phyloP scores from a whole-genome alignment of 2,888 invertebrate genomes.

The Macrostomum cliftonense region DNA sequence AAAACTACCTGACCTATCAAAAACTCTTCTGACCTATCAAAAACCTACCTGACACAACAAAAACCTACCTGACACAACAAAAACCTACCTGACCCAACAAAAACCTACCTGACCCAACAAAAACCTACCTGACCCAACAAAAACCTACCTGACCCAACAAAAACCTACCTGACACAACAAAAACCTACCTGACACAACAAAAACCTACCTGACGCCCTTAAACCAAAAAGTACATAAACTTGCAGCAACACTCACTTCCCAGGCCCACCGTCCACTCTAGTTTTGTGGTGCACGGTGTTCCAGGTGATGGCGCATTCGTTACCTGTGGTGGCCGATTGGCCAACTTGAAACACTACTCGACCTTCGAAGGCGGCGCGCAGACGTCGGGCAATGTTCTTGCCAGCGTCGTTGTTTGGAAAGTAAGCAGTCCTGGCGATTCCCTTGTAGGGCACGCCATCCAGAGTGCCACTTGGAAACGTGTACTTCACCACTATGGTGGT shows the following conservation, averaged over 20 bases:
- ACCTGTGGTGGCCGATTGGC: conserved; percentile 22
- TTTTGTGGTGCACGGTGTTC: conserved; percentile 32
- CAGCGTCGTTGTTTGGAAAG: conserved; percentile 22
- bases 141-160: too few relatives aligned
- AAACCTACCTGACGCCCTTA: background rate
- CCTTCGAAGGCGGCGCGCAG: conserved; percentile 21
- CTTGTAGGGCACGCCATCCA: conserved; percentile 18
- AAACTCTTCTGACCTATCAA: too few relatives aligned
- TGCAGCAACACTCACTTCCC: too few relatives aligned
- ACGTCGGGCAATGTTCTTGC: conserved; percentile 17
- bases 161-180: too few relatives aligned
- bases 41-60: too few relatives aligned
- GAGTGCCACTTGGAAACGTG: conserved; percentile 18
- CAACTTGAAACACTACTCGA: conserved; percentile 23
- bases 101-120: too few relatives aligned
- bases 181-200: too few relatives aligned
- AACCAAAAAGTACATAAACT: background rate
- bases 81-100: too few relatives aligned
- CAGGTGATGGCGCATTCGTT: conserved; percentile 19
- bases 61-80: too few relatives aligned
- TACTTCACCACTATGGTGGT: conserved; percentile 15
- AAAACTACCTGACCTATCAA: too few relatives aligned
- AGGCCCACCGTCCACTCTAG: conserved; percentile 19
- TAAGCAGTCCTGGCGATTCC: conserved; percentile 20
- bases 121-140: too few relatives aligned